A percentile compares a stretch with the other conserved stretches of the same genome.
phyloP scores from a whole-genome alignment of 1,140 invertebrate genomes.

The Temnothorax nylanderi region DNA sequence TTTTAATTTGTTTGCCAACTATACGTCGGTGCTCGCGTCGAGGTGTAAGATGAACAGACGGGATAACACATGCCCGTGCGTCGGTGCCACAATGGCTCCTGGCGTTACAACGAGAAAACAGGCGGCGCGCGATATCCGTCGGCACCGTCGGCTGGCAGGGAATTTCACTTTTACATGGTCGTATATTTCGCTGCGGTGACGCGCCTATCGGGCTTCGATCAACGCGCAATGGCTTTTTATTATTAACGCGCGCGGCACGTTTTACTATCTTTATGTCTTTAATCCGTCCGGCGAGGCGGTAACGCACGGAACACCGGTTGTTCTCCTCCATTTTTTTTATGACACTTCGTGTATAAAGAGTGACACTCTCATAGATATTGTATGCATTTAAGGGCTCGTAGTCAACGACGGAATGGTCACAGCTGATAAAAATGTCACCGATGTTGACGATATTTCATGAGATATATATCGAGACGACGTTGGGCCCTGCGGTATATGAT shows the following conservation, averaged over 20 bases:
- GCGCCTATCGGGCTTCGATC: constrained; percentile 69
- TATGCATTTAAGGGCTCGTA: constrained; percentile 27
- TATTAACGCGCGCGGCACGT: constrained; percentile 62
- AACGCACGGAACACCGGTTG: constrained; percentile 31
- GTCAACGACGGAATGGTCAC: background rate
- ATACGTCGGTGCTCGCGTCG: constrained; percentile 25
- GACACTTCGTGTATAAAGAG: constrained; percentile 13
- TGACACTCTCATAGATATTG: constrained; percentile 7
- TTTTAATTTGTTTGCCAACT: too few relatives aligned
- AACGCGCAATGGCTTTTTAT: constrained; percentile 56
- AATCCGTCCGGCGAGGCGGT: constrained; percentile 47
- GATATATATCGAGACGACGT: constrained; percentile 13
- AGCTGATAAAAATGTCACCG: constrained; percentile 49
- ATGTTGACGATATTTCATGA: background rate
- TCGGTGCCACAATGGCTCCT: constrained; percentile 39
- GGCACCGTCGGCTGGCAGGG: constrained; percentile 24
- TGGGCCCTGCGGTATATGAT: background rate
- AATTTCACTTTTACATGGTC: constrained; percentile 67
- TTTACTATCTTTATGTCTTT: constrained; percentile 69
- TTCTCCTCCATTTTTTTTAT: constrained; percentile 31
- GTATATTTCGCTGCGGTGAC: constrained; percentile 58
- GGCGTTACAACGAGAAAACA: constrained; percentile 67
- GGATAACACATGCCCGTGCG: constrained; percentile 57
- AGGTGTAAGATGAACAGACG: constrained; percentile 62
- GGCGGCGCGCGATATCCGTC: constrained; percentile 50